These are phyloP conservation scores for Sarcophaga carnaria DNA, from an alignment of 2,888 invertebrate genomes.

Conservation along the genomic window DNA sequence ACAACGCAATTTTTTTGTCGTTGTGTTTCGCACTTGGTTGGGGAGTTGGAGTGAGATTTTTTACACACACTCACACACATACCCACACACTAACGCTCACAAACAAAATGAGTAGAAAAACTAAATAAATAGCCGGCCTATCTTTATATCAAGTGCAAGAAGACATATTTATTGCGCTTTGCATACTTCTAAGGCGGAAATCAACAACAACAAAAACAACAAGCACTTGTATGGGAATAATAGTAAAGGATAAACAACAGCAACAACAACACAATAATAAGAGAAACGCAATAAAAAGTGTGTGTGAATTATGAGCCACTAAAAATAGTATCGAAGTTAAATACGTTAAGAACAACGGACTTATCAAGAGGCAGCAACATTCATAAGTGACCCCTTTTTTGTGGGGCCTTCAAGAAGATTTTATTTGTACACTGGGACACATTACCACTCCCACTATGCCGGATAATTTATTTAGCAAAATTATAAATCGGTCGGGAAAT, in stretches of 20 bases:
- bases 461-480: too few relatives aligned
- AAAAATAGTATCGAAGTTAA: constrained; percentile 59
- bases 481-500: too few relatives aligned
- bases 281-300: constrained; percentile 68
- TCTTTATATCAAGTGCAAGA: constrained; percentile 80
- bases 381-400: too few relatives aligned
- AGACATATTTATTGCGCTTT: constrained; percentile 82
- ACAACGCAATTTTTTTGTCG: constrained; percentile 30
- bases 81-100: neutral
- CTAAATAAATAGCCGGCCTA: constrained; percentile 72
- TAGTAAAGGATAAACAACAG: constrained; percentile 34
- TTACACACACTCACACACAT: neutral
- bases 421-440: too few relatives aligned
- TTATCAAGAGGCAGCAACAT: neutral
- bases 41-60: constrained; percentile 24
- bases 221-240: constrained; percentile 6
- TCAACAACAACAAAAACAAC: constrained; percentile 52
- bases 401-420: too few relatives aligned
- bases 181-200: constrained; percentile 70
- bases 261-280: constrained; percentile 52
- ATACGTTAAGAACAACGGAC: neutral
- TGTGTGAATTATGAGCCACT: constrained; percentile 69
- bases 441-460: too few relatives aligned
- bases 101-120: constrained; percentile 26
- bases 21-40: neutral